Evolutionary conservation across 2,888 invertebrate species (phyloP).

Genomic region (Helicoverpa assulta): DNA sequence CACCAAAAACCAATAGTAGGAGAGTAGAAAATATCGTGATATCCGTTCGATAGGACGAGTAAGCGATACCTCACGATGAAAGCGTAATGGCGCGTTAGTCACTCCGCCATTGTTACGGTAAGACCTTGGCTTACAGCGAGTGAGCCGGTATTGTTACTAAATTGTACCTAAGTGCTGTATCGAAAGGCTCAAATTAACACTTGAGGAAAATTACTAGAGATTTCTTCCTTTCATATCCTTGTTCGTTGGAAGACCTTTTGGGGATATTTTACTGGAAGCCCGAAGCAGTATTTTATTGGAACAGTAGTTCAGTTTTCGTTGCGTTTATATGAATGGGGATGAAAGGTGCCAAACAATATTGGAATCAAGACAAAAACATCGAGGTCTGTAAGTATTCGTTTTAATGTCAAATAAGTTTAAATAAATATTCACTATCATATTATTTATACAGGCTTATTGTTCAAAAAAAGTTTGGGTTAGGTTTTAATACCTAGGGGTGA

Average conservation of each 20-base stretch:
- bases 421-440: too few relatives aligned
- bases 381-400: too few relatives aligned
- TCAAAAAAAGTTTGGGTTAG: too few relatives aligned
- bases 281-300: too few relatives aligned
- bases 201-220: conserved; percentile 31
- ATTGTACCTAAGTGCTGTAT: conserved; percentile 49
- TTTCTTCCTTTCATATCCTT: conserved; percentile 14
- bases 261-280: too few relatives aligned
- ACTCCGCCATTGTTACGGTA: conserved; percentile 64
- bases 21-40: conserved; percentile 51
- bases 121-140: conserved; percentile 42
- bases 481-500: too few relatives aligned
- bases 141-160: conserved; percentile 44
- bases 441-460: too few relatives aligned
- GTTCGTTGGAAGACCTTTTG: background rate
- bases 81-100: conserved; percentile 73
- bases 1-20: conserved; percentile 27
- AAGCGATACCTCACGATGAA: conserved; percentile 71
- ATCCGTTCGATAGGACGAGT: conserved; percentile 62
- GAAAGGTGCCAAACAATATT: too few relatives aligned
- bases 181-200: conserved; percentile 37
- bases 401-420: too few relatives aligned
- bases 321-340: too few relatives aligned
- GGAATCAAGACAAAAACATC: too few relatives aligned
- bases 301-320: too few relatives aligned